A percentile compares a stretch with the other conserved stretches of the same genome.
Evolutionary conservation across 2,797 vertebrate species (phyloP).

Genomic region (Gymnoscopelus microlampas): DNA sequence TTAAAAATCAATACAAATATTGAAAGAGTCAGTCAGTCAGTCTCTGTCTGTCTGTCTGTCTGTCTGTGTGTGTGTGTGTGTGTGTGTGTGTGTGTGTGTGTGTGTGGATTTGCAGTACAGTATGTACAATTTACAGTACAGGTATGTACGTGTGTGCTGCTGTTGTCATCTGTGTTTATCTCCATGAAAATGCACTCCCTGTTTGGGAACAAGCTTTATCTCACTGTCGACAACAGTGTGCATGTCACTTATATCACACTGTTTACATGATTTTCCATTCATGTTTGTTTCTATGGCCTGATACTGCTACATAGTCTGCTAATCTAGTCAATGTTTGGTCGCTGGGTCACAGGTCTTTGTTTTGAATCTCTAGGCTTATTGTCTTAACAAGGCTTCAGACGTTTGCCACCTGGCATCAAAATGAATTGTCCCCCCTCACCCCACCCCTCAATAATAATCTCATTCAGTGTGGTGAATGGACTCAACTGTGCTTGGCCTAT

Average conservation of each 20-base stretch:
- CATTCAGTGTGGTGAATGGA: slow-evolving; percentile 45
- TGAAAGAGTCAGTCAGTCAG: too few relatives aligned
- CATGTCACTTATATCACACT: slow-evolving; percentile 12
- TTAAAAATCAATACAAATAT: too few relatives aligned
- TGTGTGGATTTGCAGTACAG: not conserved
- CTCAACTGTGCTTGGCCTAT: slow-evolving; percentile 28
- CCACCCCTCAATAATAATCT: slow-evolving; percentile 42
- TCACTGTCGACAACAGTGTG: not conserved
- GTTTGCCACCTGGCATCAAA: slow-evolving; percentile 73
- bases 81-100: too few relatives aligned
- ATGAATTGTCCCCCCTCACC: slow-evolving; percentile 52
- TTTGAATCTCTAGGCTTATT: slow-evolving; percentile 69
- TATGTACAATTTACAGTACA: too few relatives aligned
- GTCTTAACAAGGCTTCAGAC: slow-evolving; percentile 71
- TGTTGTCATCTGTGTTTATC: slow-evolving; percentile 13
- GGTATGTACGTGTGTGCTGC: too few relatives aligned
- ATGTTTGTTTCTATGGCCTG: not conserved
- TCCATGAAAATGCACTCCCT: slow-evolving; percentile 4
- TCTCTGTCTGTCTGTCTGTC: too few relatives aligned
- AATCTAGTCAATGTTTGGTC: slow-evolving; percentile 43
- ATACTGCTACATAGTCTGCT: slow-evolving; percentile 13
- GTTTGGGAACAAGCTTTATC: not conserved
- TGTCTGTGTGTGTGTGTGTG: too few relatives aligned
- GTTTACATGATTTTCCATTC: slow-evolving; percentile 13
- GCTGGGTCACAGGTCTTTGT: slow-evolving; percentile 43